Percentiles rank a stretch among this genome's conserved stretches.
Evolutionary conservation across 2,888 invertebrate species (phyloP).

Genomic region (Drosophila kambysellisi): DNA sequence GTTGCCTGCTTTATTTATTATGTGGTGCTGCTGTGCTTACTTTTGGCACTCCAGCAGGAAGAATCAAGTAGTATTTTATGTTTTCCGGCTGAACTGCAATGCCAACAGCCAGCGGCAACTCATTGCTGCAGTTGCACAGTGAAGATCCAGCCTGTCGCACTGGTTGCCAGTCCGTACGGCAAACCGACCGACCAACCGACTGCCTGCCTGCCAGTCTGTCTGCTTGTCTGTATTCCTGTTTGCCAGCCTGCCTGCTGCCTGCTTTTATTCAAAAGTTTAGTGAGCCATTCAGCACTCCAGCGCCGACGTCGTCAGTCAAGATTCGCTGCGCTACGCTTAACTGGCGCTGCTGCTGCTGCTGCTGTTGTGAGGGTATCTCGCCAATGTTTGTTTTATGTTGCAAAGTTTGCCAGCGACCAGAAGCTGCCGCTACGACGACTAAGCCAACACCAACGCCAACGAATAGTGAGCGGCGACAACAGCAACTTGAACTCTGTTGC

Average conservation of each 20-base stretch:
- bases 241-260: slow-evolving; percentile 65
- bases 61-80: slow-evolving; percentile 82
- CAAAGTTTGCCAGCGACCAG: slow-evolving; percentile 75
- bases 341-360: slow-evolving; percentile 24
- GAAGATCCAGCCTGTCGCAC: slow-evolving; percentile 5
- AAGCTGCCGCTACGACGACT: slow-evolving; percentile 44
- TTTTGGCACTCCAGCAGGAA: slow-evolving; percentile 78
- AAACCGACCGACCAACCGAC: slow-evolving; percentile 1
- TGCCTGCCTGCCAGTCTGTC: not conserved
- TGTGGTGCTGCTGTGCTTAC: slow-evolving; percentile 78
- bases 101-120: slow-evolving; percentile 72
- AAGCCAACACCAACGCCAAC: slow-evolving; percentile 33
- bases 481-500: slow-evolving; percentile 55
- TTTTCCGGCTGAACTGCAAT: slow-evolving; percentile 80
- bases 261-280: slow-evolving; percentile 81
- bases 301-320: slow-evolving; percentile 72
- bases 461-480: slow-evolving; percentile 19
- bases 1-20: slow-evolving; percentile 74
- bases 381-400: slow-evolving; percentile 81
- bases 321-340: slow-evolving; percentile 46
- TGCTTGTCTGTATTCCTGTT: slow-evolving; percentile 10
- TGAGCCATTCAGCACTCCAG: slow-evolving; percentile 76
- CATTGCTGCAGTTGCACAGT: slow-evolving; percentile 51
- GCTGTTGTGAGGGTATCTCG: slow-evolving; percentile 62
- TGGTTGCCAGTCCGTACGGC: not conserved